phyloP scores from a whole-genome alignment of 2,113 vertebrate species.

The Pogonocichla stellata region DNA sequence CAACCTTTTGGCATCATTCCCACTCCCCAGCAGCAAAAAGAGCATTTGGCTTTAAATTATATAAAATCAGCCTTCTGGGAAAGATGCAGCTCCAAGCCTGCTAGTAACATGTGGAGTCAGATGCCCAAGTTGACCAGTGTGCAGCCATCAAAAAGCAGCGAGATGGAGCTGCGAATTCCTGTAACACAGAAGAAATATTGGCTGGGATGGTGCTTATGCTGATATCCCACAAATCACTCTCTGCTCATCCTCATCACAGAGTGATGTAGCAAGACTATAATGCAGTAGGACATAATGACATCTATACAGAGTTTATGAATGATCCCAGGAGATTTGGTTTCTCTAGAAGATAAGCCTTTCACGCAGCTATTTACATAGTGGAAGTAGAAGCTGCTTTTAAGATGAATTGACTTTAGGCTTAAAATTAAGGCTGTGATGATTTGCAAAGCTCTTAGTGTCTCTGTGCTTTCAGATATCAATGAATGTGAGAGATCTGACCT shows the following conservation, averaged over 20 bases:
- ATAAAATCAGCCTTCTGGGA: not conserved
- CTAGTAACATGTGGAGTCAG: not conserved
- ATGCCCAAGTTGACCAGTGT: not conserved
- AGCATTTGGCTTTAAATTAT: not conserved
- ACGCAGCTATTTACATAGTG: not conserved
- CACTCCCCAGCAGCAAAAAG: not conserved
- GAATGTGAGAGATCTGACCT: conserved; percentile 86
- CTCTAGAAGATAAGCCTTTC: not conserved
- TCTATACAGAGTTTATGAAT: not conserved
- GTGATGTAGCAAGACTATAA: not conserved
- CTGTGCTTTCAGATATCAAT: conserved; percentile 83
- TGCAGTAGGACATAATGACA: not conserved
- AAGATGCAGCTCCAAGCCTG: not conserved
- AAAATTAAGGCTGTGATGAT: not conserved
- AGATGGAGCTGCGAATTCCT: not conserved
- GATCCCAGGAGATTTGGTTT: not conserved
- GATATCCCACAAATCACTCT: not conserved
- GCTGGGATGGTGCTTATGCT: not conserved
- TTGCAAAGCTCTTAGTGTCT: not conserved
- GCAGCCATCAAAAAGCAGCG: not conserved
- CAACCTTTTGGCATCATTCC: not conserved
- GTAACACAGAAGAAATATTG: not conserved
- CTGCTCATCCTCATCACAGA: not conserved
- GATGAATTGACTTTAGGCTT: not conserved
- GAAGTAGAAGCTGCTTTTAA: not conserved